Base-by-base conservation (phyloP, 2,888 invertebrate species). In the Epirrhoe alternata region DNA sequence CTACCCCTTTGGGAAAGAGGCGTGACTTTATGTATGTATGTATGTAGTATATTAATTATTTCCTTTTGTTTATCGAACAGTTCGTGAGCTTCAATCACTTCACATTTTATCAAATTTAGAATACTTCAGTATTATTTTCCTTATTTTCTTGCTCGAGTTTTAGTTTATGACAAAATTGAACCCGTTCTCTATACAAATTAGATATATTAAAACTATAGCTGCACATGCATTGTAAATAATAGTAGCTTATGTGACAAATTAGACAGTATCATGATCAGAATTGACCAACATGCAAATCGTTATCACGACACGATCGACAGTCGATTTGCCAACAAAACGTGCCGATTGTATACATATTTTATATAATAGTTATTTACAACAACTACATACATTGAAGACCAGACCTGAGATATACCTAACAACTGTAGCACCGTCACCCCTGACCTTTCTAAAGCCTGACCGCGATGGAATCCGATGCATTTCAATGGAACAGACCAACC, bases 381-480 rank as follows among this genome's bases (percentile, higher is more conserved):
- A n/a, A n/a, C n/a, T n/a, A n/a, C n/a, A n/a, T n/a, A n/a, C n/a
- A n/a, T n/a, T n/a, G n/a, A n/a, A n/a, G n/a, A n/a, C n/a, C n/a
- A n/a, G n/a, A n/a, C n/a, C n/a, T n/a, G n/a, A n/a, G n/a, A n/a
- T n/a, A n/a, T n/a, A n/a, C n/a, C n/a, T n/a, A n/a, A n/a, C n/a
- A n/a, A n/a, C n/a, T n/a, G n/a, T 52, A 57, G 14, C 42, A 38
- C 52, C 50, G 66, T 56, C 77, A 81, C 71, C 80, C 81, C 74
- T 82, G 81, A 83, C 82, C 83, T 85, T 82, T 80, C 24, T 56
- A 55, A 61, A 50, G 68, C 55, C 31, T 77, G 81, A 81, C 81
- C 81, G 82, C 80, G 54, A 33, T 67, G 81, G 82, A 77, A 84
- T 84, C 74, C 68, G 47, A 69, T 66, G 31, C 72, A 76, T 33